A percentile compares a stretch with the other conserved stretches of the same genome.
phyloP scores from a whole-genome alignment of 2,888 invertebrate genomes.

The Lepidonotus clava region DNA sequence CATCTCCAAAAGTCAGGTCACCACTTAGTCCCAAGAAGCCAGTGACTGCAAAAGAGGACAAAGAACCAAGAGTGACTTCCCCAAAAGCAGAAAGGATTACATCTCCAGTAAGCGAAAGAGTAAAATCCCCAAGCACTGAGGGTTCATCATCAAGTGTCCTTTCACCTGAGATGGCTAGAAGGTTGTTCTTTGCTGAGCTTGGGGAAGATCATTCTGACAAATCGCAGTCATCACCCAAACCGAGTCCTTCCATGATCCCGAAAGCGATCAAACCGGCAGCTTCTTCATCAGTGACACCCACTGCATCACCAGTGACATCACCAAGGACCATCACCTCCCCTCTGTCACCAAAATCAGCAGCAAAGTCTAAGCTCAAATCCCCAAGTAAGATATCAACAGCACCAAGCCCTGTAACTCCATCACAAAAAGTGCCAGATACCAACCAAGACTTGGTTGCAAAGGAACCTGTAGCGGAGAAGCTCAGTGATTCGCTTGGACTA shows the following conservation, averaged over 20 bases:
- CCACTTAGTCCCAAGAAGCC: background rate
- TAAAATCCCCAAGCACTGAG: background rate
- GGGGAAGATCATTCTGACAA: background rate
- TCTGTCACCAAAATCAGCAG: background rate
- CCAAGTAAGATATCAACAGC: conserved; percentile 19
- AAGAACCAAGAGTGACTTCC: background rate
- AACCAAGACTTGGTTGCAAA: background rate
- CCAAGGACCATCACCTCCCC: background rate
- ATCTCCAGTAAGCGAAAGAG: background rate
- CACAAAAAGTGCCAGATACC: background rate
- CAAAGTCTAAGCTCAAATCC: conserved; percentile 16
- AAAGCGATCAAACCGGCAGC: conserved; percentile 10
- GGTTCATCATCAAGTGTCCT: background rate
- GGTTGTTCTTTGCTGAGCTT: conserved; percentile 12
- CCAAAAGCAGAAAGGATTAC: background rate
- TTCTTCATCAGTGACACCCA: background rate
- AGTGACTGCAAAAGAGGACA: background rate
- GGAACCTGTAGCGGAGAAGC: background rate
- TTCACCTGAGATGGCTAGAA: conserved; percentile 19
- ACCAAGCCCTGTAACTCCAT: no score
- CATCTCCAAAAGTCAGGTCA: conserved; percentile 7
- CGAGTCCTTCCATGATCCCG: conserved; percentile 25
- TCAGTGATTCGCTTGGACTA: background rate
- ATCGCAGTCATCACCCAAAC: background rate
- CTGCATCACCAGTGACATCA: background rate